These are phyloP conservation scores for Perodicticus potto DNA, from an alignment of 2,797 vertebrate genomes.

Conservation along the genomic window DNA sequence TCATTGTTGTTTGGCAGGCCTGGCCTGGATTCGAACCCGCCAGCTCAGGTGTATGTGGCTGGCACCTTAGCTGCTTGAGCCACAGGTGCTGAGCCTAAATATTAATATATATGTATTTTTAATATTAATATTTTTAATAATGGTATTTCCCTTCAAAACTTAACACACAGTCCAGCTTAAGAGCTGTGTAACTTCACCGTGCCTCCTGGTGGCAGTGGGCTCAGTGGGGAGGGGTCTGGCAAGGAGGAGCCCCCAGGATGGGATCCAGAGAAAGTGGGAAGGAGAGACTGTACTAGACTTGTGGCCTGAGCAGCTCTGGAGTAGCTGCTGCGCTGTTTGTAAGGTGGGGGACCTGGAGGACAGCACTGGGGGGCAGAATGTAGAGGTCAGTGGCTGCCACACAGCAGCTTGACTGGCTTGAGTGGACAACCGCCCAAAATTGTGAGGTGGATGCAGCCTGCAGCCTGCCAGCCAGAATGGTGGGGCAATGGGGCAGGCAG, in stretches of 20 bases:
- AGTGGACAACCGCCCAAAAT: neutral
- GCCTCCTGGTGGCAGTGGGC: neutral
- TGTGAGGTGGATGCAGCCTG: neutral
- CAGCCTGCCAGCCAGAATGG: neutral
- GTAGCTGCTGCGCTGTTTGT: neutral
- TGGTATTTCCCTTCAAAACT: neutral
- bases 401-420: neutral
- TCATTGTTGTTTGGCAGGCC: no score
- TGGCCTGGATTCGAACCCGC: no score
- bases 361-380: neutral
- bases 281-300: neutral
- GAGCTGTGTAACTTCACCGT: neutral
- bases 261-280: neutral
- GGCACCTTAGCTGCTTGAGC: no score
- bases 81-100: no score
- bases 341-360: neutral
- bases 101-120: no score
- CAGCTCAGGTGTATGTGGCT: no score
- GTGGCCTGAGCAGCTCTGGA: neutral
- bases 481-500: neutral
- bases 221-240: no score
- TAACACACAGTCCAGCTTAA: neutral
- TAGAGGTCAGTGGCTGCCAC: neutral
- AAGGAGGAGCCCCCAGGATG: neutral
- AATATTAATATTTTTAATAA: neutral